Evolutionary conservation across 1,140 invertebrate genomes (phyloP).

Genomic region (Lordiphosa mommai): DNA sequence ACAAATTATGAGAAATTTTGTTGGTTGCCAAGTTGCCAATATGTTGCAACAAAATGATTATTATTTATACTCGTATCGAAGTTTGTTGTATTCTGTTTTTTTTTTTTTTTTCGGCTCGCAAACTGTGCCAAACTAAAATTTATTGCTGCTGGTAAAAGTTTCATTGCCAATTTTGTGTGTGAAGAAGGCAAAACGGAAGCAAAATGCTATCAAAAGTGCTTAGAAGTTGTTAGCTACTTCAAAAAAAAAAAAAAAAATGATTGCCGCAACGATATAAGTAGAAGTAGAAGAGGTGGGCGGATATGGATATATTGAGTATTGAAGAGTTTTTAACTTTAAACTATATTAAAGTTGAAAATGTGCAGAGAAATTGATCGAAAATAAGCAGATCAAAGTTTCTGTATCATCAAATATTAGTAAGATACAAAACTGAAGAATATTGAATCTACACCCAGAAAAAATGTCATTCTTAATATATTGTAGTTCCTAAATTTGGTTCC

Average conservation of each 20-base stretch:
- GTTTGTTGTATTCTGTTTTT: constrained; percentile 10
- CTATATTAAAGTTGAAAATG: too few species aligned
- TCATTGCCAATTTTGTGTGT: constrained; percentile 61
- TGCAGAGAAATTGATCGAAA: too few species aligned
- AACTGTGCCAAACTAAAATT: constrained; percentile 66
- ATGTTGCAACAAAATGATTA: constrained; percentile 42
- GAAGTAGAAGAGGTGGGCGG: too few species aligned
- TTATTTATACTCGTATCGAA: constrained; percentile 30
- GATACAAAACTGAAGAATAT: too few species aligned
- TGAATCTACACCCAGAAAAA: too few species aligned
- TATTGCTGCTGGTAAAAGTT: constrained; percentile 61
- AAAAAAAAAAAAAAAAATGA: too few species aligned
- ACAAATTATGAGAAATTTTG: constrained; percentile 48
- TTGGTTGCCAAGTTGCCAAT: constrained; percentile 35
- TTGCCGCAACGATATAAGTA: constrained; percentile 13
- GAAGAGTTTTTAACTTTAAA: not conserved
- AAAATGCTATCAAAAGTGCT: constrained; percentile 46
- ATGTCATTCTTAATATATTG: too few species aligned
- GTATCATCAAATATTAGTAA: too few species aligned
- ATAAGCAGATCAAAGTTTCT: too few species aligned
- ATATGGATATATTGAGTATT: constrained; percentile 2
- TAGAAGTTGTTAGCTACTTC: constrained; percentile 46
- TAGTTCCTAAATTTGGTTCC: too few species aligned
- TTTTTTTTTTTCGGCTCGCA: constrained; percentile 13
- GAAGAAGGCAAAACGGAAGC: not conserved